Evolutionary conservation across 1,140 invertebrate genomes (phyloP).

Genomic region (Araneus ventricosus): DNA sequence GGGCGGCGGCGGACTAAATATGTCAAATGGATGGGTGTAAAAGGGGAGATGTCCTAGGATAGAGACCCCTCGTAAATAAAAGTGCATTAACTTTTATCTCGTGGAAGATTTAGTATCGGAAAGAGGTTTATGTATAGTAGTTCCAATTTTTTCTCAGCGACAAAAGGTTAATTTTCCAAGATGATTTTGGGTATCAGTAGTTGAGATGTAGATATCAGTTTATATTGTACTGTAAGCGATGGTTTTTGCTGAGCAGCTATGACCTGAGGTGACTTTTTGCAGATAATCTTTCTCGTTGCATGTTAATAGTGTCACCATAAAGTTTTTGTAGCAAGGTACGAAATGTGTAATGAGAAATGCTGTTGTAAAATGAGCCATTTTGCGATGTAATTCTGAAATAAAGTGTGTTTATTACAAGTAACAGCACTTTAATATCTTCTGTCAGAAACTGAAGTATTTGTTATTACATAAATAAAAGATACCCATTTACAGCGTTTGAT

Average conservation of each 20-base stretch:
- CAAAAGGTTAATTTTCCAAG: conserved; percentile 22
- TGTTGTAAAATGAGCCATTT: no score
- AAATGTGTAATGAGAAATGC: no score
- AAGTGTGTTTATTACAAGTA: no score
- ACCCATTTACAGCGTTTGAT: no score
- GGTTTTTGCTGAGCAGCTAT: not conserved
- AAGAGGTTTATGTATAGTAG: not conserved
- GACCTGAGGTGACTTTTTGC: not conserved
- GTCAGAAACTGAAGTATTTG: no score
- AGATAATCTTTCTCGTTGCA: not conserved
- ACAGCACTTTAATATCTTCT: no score
- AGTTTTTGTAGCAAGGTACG: no score
- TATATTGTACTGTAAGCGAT: not conserved
- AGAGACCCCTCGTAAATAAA: not conserved
- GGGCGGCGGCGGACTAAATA: not conserved
- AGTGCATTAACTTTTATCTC: not conserved
- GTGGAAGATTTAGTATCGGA: not conserved
- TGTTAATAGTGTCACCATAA: not conserved
- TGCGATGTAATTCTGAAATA: no score
- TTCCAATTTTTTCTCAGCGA: not conserved
- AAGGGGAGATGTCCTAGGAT: not conserved
- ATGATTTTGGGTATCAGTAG: not conserved
- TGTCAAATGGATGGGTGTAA: not conserved
- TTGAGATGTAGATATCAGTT: not conserved
- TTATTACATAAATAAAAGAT: no score